Conservation (phyloP, 92 coral and sea anemone species). For the Porites lobata region DNA sequence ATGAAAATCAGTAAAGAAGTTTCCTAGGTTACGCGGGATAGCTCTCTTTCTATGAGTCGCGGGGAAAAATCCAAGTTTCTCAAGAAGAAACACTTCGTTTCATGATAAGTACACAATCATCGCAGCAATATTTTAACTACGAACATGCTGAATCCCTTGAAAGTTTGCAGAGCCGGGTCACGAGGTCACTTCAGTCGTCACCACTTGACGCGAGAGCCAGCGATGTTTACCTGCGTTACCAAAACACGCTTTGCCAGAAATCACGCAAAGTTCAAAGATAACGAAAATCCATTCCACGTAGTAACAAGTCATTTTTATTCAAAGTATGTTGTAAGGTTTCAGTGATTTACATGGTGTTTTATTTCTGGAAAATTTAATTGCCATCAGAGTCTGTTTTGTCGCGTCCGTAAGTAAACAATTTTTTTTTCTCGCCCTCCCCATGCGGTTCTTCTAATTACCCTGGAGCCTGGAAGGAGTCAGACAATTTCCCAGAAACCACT, state of each 20-base stretch:
- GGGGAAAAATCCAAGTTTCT: background rate
- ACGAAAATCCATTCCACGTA: background rate
- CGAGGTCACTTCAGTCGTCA: slow-evolving; percentile 14
- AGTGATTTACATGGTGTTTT: background rate
- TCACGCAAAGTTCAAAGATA: background rate
- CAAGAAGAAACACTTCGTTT: background rate
- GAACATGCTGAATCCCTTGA: background rate
- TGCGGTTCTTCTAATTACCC: background rate
- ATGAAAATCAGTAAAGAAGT: background rate
- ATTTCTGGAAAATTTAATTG: background rate
- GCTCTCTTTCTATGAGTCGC: background rate
- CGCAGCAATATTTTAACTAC: background rate
- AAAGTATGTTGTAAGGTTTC: background rate
- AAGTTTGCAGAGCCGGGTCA: background rate
- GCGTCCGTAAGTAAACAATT: background rate
- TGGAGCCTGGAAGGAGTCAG: background rate
- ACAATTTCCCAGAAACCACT: background rate
- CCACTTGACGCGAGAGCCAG: background rate
- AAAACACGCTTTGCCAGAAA: background rate
- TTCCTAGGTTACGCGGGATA: slow-evolving; percentile 35
- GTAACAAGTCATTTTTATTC: background rate
- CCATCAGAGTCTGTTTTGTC: background rate
- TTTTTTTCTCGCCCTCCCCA: background rate
- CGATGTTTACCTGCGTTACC: slow-evolving; percentile 44
- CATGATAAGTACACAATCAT: background rate